phyloP scores from a whole-genome alignment of 2,888 invertebrate species.

The Ariolimax columbianus region DNA sequence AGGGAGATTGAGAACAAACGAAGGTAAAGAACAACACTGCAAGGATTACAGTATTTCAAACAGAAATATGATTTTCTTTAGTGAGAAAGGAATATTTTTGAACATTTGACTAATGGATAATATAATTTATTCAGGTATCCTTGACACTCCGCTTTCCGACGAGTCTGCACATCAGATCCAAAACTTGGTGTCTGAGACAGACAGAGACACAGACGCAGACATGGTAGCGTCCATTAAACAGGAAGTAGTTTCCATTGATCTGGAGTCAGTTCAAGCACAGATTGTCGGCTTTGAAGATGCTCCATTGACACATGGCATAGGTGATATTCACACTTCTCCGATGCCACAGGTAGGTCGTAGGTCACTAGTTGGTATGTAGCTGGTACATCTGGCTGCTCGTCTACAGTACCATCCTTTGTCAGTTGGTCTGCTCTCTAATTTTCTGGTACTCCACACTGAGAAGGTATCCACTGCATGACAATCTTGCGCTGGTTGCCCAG shows the following conservation, averaged over 20 bases:
- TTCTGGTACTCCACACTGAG: too few relatives aligned
- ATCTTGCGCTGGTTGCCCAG: too few relatives aligned
- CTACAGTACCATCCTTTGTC: too few relatives aligned
- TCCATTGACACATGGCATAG: slow-evolving; percentile 11
- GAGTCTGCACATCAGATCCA: slow-evolving; percentile 40
- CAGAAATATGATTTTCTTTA: too few relatives aligned
- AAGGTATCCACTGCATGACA: too few relatives aligned
- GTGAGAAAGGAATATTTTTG: too few relatives aligned
- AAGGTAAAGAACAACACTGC: too few relatives aligned
- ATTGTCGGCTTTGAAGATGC: slow-evolving; percentile 26
- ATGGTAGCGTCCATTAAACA: slow-evolving; percentile 40
- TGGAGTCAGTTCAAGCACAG: slow-evolving; percentile 38
- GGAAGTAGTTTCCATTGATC: slow-evolving; percentile 43
- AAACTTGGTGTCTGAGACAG: slow-evolving; percentile 32
- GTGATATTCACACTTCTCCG: slow-evolving; percentile 23
- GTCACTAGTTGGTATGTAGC: too few relatives aligned
- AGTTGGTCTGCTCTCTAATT: too few relatives aligned
- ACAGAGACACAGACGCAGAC: slow-evolving; percentile 41
- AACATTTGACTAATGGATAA: background rate
- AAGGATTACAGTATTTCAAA: too few relatives aligned
- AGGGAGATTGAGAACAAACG: too few relatives aligned
- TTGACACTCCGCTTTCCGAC: slow-evolving; percentile 36
- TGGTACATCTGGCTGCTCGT: too few relatives aligned
- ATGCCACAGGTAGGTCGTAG: slow-evolving; percentile 34
- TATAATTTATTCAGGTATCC: slow-evolving; percentile 28